These are phyloP conservation scores for Sinocyclocheilus anshuiensis DNA, from an alignment of 2,113 vertebrate species.

Conservation along the genomic window DNA sequence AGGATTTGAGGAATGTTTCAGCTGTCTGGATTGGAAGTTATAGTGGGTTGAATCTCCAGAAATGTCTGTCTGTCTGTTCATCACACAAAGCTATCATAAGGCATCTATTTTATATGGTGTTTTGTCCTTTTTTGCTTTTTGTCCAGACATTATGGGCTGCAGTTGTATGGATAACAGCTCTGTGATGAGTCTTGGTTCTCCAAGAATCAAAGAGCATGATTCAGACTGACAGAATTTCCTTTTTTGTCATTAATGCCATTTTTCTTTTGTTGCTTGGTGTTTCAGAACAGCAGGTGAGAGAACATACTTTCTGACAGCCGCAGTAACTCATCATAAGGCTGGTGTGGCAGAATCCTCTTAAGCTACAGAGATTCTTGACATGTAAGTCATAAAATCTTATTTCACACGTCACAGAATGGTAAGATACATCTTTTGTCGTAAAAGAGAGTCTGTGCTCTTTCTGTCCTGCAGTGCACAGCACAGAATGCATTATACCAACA, in stretches of 20 bases:
- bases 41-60: not conserved
- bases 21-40: too few species aligned
- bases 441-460: not conserved
- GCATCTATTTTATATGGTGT: not conserved
- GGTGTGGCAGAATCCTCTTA: slow-evolving; percentile 11
- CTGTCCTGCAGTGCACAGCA: not conserved
- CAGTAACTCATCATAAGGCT: not conserved
- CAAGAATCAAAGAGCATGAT: not conserved
- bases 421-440: not conserved
- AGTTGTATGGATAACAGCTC: not conserved
- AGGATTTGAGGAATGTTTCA: too few species aligned
- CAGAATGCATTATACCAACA: not conserved
- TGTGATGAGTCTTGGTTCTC: not conserved
- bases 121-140: too few species aligned
- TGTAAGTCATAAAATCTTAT: slow-evolving; percentile 15
- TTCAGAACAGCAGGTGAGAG: slow-evolving; percentile 14
- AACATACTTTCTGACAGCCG: not conserved
- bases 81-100: not conserved
- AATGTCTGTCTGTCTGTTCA: not conserved
- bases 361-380: slow-evolving; percentile 21
- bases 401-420: not conserved
- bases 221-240: not conserved
- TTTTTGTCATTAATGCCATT: not conserved
- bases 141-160: not conserved
- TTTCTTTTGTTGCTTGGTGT: slow-evolving; percentile 12